Evolutionary conservation across 2,113 vertebrate species (phyloP).

Genomic region (Cryptomyrus ogoouensis): DNA sequence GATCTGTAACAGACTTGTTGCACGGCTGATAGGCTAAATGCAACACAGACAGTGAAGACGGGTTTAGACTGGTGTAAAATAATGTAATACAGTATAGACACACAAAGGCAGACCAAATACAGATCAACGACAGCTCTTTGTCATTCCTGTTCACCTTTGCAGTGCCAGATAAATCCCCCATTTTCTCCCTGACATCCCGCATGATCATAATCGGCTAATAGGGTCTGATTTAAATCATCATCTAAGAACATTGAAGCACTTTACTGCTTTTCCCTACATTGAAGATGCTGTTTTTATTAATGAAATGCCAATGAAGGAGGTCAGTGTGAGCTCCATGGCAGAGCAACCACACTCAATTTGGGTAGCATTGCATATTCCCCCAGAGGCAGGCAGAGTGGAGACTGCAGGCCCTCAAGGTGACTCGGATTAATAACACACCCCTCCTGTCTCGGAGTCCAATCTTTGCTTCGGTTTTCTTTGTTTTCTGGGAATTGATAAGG

Average conservation of each 20-base stretch:
- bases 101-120: neutral
- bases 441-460: neutral
- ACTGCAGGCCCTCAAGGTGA: neutral
- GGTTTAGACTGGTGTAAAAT: neutral
- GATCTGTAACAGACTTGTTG: neutral
- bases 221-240: neutral
- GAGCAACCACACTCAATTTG: neutral
- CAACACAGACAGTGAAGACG: neutral
- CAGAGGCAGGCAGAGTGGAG: neutral
- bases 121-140: neutral
- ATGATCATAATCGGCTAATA: neutral
- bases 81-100: neutral
- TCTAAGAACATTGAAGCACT: neutral
- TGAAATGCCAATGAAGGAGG: neutral
- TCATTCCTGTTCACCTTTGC: neutral
- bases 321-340: neutral
- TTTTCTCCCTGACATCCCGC: neutral
- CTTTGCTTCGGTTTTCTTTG: neutral
- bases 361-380: neutral
- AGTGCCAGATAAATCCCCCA: neutral
- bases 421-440: neutral
- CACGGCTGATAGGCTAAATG: neutral
- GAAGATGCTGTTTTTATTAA: neutral
- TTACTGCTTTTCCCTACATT: neutral
- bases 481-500: neutral